Evolutionary conservation across 1,140 invertebrate genomes (phyloP), one percentile per base, ranked within the genome.

Genomic region (Pogonomyrmex barbatus): DNA sequence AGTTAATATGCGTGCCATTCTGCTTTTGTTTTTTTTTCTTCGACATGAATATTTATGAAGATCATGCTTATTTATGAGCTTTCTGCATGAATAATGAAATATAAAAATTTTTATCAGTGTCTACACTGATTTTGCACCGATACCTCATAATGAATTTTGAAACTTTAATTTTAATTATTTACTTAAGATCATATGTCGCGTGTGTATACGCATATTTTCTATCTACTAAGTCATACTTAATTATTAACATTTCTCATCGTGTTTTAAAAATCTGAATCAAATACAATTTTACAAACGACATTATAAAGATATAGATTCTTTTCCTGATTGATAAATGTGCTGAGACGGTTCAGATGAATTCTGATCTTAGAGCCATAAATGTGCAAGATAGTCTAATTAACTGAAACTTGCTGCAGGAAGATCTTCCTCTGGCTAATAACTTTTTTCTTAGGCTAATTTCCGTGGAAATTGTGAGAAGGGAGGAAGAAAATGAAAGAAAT

Each of bases 151-250:
- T 14, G 8, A 76, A 65, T 65, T 65, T 65, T 17, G 17, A 42
- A 67, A 67, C 4, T 63, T 9, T 1, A 14, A 77, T 63, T 63
- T 77, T 77, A 77, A 77, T 62, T 77, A 63, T 63, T 77, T 63
- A 47, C 45, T 77, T 8, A 56, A 77, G 10, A 42, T 12, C 30
- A 4, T 30, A 12, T 62, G 33, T 62, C 60, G 60, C 30, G 10
- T 33, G 30, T 62, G 24, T 24, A 33, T 1, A 62, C 60, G 30
- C 30, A 33, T 45, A 45, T 45, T 47, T 68, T 47, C 45, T 4
- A 45, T 45, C 2, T 8, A 3, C 24, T 6, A 76, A 60, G 52
- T 73, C 50, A 33, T 5, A 39, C 0, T 4, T 73, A 54, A 73
- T 1, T 24, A 36, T 36, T 14, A 1, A 24, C 14, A 39, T n/a